Base-by-base conservation (phyloP, 2,797 vertebrate species). In the Potorous gilbertii region DNA sequence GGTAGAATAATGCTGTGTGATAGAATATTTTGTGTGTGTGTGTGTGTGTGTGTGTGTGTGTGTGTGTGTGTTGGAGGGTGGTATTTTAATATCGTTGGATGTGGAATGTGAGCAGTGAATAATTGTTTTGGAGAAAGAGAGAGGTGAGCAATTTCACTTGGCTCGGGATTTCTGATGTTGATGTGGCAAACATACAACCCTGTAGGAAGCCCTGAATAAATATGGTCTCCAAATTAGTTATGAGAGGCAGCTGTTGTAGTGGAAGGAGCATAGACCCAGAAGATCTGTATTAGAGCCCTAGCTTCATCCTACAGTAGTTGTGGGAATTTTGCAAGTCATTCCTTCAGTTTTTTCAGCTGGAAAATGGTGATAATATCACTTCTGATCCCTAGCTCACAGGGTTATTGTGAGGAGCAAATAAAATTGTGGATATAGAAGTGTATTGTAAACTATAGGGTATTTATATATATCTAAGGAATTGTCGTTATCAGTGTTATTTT, bases 41-140 rank as follows among this genome's bases (percentile, higher is more conserved):
- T 56, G 57, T 31, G 57, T 59, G 57, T 59, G 29, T 59, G 11
- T 34, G 27, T 29, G 56, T 56, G 56, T 56, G 56, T 56, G 56
- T 59, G 57, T 11, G 2, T 59, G 3, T 11, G 16, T 59, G 3
- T 11, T 18, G 52, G 91, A 55, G 89, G 56, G 46, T 55, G 54
- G 56, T 14, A 0, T 94, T 57, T n/a, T 91, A 16, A 81, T 74
- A 46, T 1, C 56, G 52, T 54, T 21, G 27, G 29, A n/a, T 81
- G 29, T 29, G 0, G 62, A 2, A 0, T 50, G 66, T 54, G 34
- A 74, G 50, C 29, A 29, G 55, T 93, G 93, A 93, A 90, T 91
- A 94, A 91, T 54, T 27, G 94, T 92, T 81, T 95, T 52, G 57
- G n/a, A 93, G 46, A 54, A 90, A 92, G 56, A 93, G 56, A 96